Evolutionary conservation across 2,797 vertebrate genomes (phyloP).

Genomic region (Peromyscus nudipes): DNA sequence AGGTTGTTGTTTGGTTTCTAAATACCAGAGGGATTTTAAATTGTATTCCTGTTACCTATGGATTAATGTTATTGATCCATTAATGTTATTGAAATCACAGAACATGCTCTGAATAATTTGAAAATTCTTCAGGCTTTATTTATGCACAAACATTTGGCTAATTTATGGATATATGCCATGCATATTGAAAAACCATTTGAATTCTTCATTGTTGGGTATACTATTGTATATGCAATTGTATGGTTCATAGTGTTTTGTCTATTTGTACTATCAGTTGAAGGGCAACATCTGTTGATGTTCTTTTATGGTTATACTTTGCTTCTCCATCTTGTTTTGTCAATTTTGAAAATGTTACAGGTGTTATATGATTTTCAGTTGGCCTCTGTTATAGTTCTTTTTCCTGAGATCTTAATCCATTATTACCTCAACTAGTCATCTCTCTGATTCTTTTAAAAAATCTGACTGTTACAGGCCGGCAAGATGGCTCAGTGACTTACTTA

Average conservation of each 20-base stretch:
- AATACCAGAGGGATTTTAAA: not conserved
- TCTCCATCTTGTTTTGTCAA: not conserved
- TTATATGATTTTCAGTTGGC: not conserved
- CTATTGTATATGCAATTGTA: not conserved
- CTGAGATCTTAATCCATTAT: not conserved
- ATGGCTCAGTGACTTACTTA: not conserved
- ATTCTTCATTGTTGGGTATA: not conserved
- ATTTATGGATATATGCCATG: not conserved
- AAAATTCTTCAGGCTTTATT: not conserved
- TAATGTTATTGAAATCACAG: not conserved
- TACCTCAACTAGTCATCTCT: not conserved
- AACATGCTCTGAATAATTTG: not conserved
- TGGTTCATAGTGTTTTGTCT: not conserved
- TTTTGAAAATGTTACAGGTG: not conserved
- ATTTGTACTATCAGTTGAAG: not conserved
- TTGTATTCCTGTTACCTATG: not conserved
- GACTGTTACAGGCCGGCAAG: not conserved
- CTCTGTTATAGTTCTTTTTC: not conserved
- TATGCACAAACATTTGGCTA: not conserved
- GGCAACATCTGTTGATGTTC: not conserved
- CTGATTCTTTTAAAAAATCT: not conserved
- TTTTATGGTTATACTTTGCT: not conserved
- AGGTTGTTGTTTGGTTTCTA: not conserved
- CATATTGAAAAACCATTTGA: not conserved
- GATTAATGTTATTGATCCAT: not conserved